Conservation (phyloP, 2,113 vertebrate genomes). For the Archocentrus centrarchus region DNA sequence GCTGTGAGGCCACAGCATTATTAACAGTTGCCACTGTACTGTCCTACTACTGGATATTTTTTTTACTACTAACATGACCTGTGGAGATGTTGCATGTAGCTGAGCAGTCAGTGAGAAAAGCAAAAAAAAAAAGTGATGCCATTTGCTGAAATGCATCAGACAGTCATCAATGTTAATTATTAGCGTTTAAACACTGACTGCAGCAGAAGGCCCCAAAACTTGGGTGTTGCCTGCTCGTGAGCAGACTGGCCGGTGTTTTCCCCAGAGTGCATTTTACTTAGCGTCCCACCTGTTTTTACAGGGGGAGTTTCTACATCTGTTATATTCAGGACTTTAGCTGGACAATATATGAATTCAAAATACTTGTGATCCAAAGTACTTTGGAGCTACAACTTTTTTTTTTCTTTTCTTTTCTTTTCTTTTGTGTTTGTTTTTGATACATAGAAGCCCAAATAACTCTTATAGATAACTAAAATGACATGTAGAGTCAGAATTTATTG, state of each 20-base stretch:
- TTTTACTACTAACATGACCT: no score
- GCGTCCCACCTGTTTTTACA: accelerated
- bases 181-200: neutral
- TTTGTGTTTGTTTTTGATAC: no score
- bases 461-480: neutral
- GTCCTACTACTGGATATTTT: neutral
- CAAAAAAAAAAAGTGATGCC: neutral
- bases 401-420: neutral
- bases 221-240: no score
- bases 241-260: no score
- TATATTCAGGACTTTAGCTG: neutral
- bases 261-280: neutral
- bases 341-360: neutral
- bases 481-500: neutral
- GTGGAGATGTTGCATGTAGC: no score
- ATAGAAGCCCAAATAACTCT: no score
- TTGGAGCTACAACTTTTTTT: neutral
- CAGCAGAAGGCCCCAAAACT: neutral
- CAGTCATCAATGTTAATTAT: neutral
- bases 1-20: no score
- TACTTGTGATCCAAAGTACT: neutral
- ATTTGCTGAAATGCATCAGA: no score
- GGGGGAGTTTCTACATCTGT: neutral
- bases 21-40: no score
- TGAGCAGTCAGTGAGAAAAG: no score